Conservation (phyloP, 2,797 vertebrate genomes). For the Aselliscus stoliczkanus region DNA sequence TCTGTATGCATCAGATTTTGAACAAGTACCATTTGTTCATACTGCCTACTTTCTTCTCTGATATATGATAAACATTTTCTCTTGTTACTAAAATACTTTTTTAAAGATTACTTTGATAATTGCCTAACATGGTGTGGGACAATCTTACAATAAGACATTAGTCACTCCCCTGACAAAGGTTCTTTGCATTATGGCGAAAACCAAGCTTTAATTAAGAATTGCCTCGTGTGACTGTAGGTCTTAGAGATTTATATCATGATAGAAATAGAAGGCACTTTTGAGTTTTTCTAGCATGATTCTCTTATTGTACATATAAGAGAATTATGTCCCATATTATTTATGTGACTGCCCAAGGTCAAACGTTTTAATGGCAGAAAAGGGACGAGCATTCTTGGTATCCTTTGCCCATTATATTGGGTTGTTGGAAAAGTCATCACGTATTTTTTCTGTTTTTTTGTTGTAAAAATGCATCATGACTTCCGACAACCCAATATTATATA, state of each 20-base stretch:
- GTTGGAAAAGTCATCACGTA: too few species aligned
- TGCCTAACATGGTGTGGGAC: neutral
- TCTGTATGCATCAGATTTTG: neutral
- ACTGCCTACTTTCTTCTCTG: neutral
- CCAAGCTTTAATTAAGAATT: neutral
- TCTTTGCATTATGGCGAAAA: neutral
- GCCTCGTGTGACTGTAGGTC: neutral
- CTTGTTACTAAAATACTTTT: neutral
- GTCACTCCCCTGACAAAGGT: neutral
- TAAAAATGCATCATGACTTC: too few species aligned
- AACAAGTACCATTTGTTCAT: neutral
- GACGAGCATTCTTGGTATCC: neutral
- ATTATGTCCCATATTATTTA: neutral
- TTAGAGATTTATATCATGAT: neutral
- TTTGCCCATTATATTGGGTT: neutral
- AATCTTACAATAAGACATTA: slow-evolving; percentile 25
- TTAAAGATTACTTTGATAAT: neutral
- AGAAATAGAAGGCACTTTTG: neutral
- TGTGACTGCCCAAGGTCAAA: neutral
- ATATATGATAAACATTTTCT: neutral
- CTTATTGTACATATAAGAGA: neutral
- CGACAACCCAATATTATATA: too few species aligned
- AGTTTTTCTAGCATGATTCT: neutral
- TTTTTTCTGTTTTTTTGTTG: too few species aligned
- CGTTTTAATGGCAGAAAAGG: neutral